Evolutionary conservation across 2,797 vertebrate species (phyloP), one percentile per base, ranked within the genome.

Genomic region (Syngnathus rostellatus): DNA sequence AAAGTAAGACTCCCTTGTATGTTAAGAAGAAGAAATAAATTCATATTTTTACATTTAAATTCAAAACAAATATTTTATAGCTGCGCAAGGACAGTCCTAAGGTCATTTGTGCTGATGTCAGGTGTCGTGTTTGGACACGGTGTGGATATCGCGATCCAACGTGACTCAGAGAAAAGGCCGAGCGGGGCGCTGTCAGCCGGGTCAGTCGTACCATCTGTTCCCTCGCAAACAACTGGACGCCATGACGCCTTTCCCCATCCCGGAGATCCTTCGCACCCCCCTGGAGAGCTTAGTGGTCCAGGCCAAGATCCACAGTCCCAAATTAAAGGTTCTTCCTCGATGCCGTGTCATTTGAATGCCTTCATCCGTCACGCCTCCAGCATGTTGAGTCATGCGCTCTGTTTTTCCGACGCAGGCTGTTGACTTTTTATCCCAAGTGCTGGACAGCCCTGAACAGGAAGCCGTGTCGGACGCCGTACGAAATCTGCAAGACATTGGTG

Each of bases 121-220:
- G 97, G 95, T 98, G 60, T 98, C 94, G 5, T 95, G 94, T 82
- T 85, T 99, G 83, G 94, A 98, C 75, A 98, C 97, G 0, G 93
- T 94, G 68, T 98, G 96, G 96, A 89, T 98, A 65, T 98, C 96
- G 8, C 90, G 85, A 65, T 95, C 96, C 0, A 99, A 96, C 0
- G 94, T 97, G 69, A 95, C 92, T 58, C 97, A 99, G 84, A 88
- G 96, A 65, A 91, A 92, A 58, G 97, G 97, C 14, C 87, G 97
- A 55, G 97, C 97, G 0, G 97, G 97, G 2, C 93, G 97, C 71
- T 99, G 96, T 76, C 96, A 95, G 80, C 94, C 96, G 0, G 97
- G 97, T 2, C 92, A 93, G 1, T 91, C 96, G 62, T 98, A 98
- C 63, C 97, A 99, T 77, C 88, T 99, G 66, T 98, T 98, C 79